phyloP scores from a whole-genome alignment of 2,113 vertebrate genomes.

The Archocentrus centrarchus region DNA sequence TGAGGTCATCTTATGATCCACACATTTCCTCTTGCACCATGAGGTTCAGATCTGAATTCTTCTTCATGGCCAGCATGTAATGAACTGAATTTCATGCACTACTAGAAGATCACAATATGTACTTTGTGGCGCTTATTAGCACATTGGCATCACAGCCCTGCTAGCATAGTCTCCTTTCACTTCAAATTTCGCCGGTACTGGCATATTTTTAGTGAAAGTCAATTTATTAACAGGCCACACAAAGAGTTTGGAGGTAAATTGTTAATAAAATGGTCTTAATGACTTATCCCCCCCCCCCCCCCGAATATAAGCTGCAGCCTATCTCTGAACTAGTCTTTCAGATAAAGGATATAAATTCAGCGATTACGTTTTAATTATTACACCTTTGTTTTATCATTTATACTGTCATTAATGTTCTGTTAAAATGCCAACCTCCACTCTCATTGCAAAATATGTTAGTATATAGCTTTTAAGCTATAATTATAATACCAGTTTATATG shows the following conservation, averaged over 20 bases:
- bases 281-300: too few species aligned
- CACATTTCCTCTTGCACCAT: not conserved
- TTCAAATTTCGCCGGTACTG: not conserved
- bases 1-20: not conserved
- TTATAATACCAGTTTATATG: fast-evolving
- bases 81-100: not conserved
- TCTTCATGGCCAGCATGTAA: not conserved
- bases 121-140: not conserved
- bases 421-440: not conserved
- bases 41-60: not conserved
- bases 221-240: not conserved
- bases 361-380: not conserved
- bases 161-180: not conserved
- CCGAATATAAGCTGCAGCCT: not conserved
- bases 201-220: not conserved
- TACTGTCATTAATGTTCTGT: fast-evolving
- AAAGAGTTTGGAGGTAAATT: not conserved
- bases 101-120: not conserved
- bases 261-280: not conserved
- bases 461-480: not conserved
- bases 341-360: not conserved
- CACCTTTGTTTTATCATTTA: not conserved
- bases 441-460: not conserved
- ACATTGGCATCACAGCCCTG: not conserved
- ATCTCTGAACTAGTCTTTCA: fast-evolving